phyloP scores from a whole-genome alignment of 30 jellyfish, hydroid and myxozoan species.

The Nemopilema nomurai region DNA sequence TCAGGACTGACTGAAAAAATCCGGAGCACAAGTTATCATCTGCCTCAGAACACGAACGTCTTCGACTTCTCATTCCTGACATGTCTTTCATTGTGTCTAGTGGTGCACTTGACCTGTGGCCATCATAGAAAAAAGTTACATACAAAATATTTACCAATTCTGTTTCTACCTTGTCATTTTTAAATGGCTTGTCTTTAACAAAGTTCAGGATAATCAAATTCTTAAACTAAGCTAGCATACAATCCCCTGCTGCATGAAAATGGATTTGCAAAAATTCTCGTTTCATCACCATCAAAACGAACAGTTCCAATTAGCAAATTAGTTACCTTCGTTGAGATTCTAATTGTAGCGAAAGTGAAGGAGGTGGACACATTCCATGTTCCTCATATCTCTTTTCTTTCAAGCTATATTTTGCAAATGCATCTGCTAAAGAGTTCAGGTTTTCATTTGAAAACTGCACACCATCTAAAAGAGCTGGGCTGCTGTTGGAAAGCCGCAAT shows the following conservation, averaged over 20 bases:
- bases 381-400: background rate
- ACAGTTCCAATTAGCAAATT: too few species aligned
- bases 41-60: slow-evolving; percentile 28
- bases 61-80: background rate
- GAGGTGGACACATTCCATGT: background rate
- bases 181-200: too few species aligned
- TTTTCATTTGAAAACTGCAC: slow-evolving; percentile 16
- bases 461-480: slow-evolving; percentile 51
- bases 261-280: too few species aligned
- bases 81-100: background rate
- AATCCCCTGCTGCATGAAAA: too few species aligned
- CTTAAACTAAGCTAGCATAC: too few species aligned
- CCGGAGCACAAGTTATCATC: slow-evolving; percentile 24
- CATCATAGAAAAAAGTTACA: background rate
- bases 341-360: background rate
- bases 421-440: slow-evolving; percentile 69
- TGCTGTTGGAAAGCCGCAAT: slow-evolving; percentile 45
- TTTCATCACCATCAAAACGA: background rate
- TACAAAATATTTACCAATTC: too few species aligned
- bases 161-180: too few species aligned
- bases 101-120: slow-evolving; percentile 1
- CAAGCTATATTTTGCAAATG: slow-evolving; percentile 44
- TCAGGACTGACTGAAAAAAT: slow-evolving; percentile 33
- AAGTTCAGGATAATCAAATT: too few species aligned
- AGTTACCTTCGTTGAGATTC: background rate